Percentiles rank a stretch among this genome's conserved stretches.
phyloP scores from a whole-genome alignment of 37 sponge, comb jelly and placozoan species.

The Trichoplax adhaerens region DNA sequence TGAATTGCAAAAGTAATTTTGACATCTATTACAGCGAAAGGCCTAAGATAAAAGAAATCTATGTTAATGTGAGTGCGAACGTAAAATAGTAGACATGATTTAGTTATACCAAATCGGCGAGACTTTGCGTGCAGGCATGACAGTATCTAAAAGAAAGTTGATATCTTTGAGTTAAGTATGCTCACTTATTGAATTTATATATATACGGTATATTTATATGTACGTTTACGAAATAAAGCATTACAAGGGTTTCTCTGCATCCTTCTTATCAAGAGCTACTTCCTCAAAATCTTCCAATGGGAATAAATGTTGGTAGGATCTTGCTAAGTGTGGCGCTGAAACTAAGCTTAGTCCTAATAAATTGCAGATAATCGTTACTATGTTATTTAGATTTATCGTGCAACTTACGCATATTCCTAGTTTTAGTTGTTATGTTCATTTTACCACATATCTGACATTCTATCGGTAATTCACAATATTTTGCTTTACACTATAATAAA shows the following conservation, averaged over 20 bases:
- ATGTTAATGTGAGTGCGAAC: background rate
- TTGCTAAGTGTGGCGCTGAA: slow-evolving; percentile 76
- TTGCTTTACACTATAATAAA: slow-evolving; percentile 36
- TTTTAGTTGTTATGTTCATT: background rate
- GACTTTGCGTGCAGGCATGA: no score
- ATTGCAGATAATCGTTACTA: background rate
- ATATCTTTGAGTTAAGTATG: no score
- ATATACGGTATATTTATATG: no score
- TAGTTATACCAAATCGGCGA: no score
- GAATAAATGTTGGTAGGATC: slow-evolving; percentile 87
- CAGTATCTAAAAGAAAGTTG: no score
- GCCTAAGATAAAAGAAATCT: slow-evolving; percentile 14
- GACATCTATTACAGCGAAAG: slow-evolving; percentile 20
- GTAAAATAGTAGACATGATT: no score
- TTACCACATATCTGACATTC: slow-evolving; percentile 75
- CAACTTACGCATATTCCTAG: no score
- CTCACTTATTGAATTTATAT: no score
- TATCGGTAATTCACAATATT: slow-evolving; percentile 88
- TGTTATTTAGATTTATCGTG: no score
- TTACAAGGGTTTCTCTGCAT: no score
- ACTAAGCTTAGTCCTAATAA: slow-evolving; percentile 59
- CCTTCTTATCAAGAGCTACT: background rate
- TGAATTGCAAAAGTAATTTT: slow-evolving; percentile 48
- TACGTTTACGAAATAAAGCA: no score
- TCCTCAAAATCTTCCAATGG: slow-evolving; percentile 60